Conservation (phyloP, 2,888 invertebrate species). For the Microplitis manilae region DNA sequence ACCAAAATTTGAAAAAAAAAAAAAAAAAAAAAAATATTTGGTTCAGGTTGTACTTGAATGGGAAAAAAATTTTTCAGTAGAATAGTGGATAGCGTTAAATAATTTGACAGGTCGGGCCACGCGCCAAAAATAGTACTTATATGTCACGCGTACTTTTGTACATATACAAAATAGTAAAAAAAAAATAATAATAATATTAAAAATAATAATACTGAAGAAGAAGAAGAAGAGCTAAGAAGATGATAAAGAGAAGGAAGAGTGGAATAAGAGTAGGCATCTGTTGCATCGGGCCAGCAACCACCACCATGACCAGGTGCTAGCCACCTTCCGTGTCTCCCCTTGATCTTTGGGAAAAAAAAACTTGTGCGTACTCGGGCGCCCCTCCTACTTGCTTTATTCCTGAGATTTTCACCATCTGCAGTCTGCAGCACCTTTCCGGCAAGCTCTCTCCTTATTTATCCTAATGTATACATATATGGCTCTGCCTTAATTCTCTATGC, state of each 20-base stretch:
- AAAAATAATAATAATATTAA: background rate
- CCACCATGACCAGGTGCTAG: constrained; percentile 65
- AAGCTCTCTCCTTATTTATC: constrained; percentile 37
- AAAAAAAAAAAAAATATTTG: background rate
- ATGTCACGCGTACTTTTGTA: constrained; percentile 1
- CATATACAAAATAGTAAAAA: background rate
- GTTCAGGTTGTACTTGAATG: background rate
- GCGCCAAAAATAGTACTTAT: constrained; percentile 49
- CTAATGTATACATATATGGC: constrained; percentile 10
- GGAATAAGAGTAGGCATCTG: constrained; percentile 60
- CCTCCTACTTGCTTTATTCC: constrained; percentile 55
- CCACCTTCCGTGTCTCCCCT: constrained; percentile 62
- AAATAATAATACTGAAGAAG: background rate
- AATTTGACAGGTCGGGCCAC: background rate
- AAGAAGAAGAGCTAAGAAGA: constrained; percentile 32
- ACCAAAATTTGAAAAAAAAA: background rate
- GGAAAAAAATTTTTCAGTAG: background rate
- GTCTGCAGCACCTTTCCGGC: constrained; percentile 42
- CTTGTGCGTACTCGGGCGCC: constrained; percentile 37
- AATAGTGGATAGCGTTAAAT: background rate
- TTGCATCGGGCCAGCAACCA: constrained; percentile 61
- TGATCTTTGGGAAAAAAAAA: constrained; percentile 44
- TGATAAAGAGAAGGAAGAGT: constrained; percentile 47
- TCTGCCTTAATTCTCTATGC: constrained; percentile 15
- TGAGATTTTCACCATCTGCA: constrained; percentile 59